These are phyloP conservation scores for Syritta pipiens DNA, from an alignment of 2,888 invertebrate genomes.

Conservation along the genomic window DNA sequence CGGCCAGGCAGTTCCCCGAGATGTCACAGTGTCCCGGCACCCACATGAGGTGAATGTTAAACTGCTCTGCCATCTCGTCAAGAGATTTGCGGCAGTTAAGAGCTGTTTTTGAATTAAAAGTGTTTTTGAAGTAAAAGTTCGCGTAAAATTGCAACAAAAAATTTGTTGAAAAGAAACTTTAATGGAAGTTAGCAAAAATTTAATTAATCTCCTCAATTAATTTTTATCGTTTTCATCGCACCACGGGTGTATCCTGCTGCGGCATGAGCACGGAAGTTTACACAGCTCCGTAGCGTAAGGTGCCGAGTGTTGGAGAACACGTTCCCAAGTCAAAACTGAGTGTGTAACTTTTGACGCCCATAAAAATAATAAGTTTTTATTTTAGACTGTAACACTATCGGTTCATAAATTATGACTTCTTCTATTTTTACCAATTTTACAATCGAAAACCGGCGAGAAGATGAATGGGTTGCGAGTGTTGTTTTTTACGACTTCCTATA, in stretches of 20 bases:
- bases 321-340: not conserved
- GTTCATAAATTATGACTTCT: not conserved
- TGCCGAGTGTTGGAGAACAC: not conserved
- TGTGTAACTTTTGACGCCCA: not conserved
- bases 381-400: not conserved
- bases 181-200: slow-evolving; percentile 16
- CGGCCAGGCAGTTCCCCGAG: too few species aligned
- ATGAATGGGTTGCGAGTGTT: slow-evolving; percentile 13
- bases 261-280: not conserved
- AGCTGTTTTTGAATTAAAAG: too few species aligned
- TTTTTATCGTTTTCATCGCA: slow-evolving; percentile 2
- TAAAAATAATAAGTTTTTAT: slow-evolving; percentile 3
- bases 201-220: slow-evolving; percentile 18
- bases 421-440: slow-evolving; percentile 16
- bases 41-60: too few species aligned
- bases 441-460: not conserved
- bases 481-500: slow-evolving; percentile 8
- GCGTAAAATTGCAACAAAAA: slow-evolving; percentile 32
- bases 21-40: too few species aligned
- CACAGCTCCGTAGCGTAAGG: not conserved
- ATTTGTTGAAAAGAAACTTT: slow-evolving; percentile 1
- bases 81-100: too few species aligned
- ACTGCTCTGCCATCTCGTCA: too few species aligned
- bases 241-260: not conserved
- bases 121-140: too few species aligned